A percentile compares a stretch with the other conserved stretches of the same genome.
phyloP scores from a whole-genome alignment of 2,888 invertebrate species.

The Flexamia atlantica region DNA sequence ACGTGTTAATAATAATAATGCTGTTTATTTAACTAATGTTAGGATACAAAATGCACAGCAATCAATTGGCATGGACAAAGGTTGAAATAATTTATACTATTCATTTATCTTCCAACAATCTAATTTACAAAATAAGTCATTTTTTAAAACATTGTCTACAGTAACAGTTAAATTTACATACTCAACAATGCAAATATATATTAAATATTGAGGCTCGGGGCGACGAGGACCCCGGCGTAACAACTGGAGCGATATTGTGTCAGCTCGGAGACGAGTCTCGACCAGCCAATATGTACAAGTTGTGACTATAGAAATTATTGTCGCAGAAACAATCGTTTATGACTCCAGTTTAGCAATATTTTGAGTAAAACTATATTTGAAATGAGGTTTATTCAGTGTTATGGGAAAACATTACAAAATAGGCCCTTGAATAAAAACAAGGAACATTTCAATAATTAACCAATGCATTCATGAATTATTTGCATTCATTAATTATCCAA shows the following conservation, averaged over 20 bases:
- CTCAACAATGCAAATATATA: conserved; percentile 62
- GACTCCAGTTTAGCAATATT: conserved; percentile 38
- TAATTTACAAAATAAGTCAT: conserved; percentile 66
- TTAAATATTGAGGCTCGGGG: conserved; percentile 51
- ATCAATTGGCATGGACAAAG: conserved; percentile 61
- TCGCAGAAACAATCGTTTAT: conserved; percentile 49
- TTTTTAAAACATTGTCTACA: conserved; percentile 63
- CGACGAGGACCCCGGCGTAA: conserved; percentile 16
- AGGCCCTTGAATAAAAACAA: too few species aligned
- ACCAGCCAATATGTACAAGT: conserved; percentile 46
- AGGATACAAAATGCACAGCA: conserved; percentile 64
- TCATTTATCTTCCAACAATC: conserved; percentile 60
- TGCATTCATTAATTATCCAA: too few species aligned
- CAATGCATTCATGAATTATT: too few species aligned
- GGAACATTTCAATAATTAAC: too few species aligned
- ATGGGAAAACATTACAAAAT: too few species aligned
- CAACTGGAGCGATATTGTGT: conserved; percentile 45
- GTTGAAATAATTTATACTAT: conserved; percentile 58
- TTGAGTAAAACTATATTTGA: not conserved
- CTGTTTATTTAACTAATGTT: conserved; percentile 62
- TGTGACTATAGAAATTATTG: conserved; percentile 60
- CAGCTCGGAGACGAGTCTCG: not conserved
- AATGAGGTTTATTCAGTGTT: too few species aligned
- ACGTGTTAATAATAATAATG: conserved; percentile 56
- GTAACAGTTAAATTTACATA: conserved; percentile 65